These are phyloP conservation scores for Brachionus sp. DNA, from an alignment of 1,140 invertebrate species.

Conservation along the genomic window DNA sequence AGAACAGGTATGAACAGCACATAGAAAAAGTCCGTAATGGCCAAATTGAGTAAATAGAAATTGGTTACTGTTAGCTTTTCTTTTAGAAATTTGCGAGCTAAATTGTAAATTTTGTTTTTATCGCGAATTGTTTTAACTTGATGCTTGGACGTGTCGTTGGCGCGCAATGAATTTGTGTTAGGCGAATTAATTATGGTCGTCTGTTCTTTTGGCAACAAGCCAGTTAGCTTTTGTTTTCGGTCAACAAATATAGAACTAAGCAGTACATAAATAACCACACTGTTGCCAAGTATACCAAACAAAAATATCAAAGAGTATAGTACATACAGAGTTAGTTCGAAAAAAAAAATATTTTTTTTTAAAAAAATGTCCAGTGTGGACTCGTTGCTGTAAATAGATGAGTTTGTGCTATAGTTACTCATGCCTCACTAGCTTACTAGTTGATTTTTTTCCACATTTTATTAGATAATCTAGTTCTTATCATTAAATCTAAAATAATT, in stretches of 20 bases:
- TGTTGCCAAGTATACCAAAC: slow-evolving; percentile 43
- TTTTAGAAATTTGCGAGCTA: not conserved
- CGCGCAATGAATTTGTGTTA: not conserved
- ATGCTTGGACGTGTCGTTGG: not conserved
- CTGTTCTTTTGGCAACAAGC: not conserved
- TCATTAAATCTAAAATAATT: no score
- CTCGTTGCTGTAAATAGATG: not conserved
- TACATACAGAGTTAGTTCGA: not conserved
- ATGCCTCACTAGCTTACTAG: not conserved
- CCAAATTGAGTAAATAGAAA: slow-evolving; percentile 35
- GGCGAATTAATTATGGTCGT: not conserved
- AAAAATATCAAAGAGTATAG: slow-evolving; percentile 42
- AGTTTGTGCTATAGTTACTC: not conserved
- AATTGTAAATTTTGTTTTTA: not conserved
- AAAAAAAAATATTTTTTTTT: not conserved
- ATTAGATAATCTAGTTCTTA: no score
- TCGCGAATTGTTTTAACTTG: not conserved
- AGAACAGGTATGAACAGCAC: slow-evolving; percentile 27
- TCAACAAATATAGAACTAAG: not conserved
- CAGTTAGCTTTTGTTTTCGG: not conserved
- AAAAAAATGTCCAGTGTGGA: not conserved
- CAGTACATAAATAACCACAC: slow-evolving; percentile 22
- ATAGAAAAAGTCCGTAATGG: slow-evolving; percentile 29
- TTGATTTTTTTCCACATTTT: no score
- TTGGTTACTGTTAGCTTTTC: slow-evolving; percentile 43